Conservation (phyloP, 2,113 vertebrate genomes). For the Colius striatus region DNA sequence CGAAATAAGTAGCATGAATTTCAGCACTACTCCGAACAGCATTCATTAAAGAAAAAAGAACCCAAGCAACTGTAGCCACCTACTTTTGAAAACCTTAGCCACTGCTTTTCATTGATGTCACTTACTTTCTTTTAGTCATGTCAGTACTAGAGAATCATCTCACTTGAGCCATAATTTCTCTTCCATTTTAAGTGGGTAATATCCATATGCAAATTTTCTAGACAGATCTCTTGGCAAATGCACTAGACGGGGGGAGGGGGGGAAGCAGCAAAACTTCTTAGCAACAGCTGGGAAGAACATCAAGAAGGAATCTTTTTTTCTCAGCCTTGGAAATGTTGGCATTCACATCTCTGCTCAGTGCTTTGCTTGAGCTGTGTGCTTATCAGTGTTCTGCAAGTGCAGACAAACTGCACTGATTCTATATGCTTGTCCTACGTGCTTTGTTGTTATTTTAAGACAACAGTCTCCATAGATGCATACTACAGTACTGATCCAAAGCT, state of each 20-base stretch:
- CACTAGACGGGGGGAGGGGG: too few species aligned
- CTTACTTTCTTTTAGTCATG: background rate
- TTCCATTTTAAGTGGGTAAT: background rate
- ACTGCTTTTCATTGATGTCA: background rate
- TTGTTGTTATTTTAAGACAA: background rate
- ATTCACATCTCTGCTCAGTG: background rate
- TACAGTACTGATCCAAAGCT: background rate
- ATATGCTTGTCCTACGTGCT: background rate
- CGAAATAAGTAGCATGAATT: background rate
- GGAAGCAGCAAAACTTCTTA: constrained; percentile 29
- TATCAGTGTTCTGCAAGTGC: background rate
- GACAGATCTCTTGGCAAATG: constrained; percentile 15
- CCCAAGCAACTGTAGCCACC: background rate
- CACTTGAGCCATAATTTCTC: background rate
- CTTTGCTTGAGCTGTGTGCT: background rate
- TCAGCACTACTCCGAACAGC: background rate
- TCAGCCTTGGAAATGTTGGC: constrained; percentile 40
- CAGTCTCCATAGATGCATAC: background rate
- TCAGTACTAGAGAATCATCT: background rate
- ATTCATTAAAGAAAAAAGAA: background rate
- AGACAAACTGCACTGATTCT: background rate
- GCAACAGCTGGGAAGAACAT: constrained; percentile 57
- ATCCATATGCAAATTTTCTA: constrained; percentile 15
- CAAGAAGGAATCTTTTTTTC: constrained; percentile 28
- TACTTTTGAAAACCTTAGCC: background rate